Conservation (phyloP, 2,113 vertebrate species). For the Odontesthes bonariensis region DNA sequence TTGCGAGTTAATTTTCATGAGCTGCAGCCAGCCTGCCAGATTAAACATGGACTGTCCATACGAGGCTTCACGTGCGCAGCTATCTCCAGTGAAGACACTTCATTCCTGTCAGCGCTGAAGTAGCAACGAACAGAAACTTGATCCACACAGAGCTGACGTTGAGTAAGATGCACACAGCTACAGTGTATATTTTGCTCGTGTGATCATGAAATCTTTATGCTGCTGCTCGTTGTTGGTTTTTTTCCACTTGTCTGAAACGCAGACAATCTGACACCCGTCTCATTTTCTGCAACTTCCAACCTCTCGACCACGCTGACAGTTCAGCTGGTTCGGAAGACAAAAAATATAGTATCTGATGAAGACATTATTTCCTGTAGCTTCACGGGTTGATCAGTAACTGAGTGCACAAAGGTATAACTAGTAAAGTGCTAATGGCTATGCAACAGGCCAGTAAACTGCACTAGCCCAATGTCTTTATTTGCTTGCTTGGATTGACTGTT, state of each 20-base stretch:
- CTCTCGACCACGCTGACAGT: constrained; percentile 39
- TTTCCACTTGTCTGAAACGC: constrained; percentile 41
- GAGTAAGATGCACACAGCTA: background rate
- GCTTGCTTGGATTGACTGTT: constrained; percentile 24
- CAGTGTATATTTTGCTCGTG: background rate
- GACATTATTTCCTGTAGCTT: background rate
- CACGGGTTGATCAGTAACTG: background rate
- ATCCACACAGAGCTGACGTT: background rate
- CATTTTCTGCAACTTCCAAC: constrained; percentile 26
- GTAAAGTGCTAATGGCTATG: background rate
- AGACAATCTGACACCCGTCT: constrained; percentile 35
- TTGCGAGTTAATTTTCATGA: constrained; percentile 10
- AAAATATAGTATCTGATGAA: background rate
- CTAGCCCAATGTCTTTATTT: background rate
- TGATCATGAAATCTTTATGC: background rate
- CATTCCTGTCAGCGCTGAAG: background rate
- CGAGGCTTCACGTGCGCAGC: background rate
- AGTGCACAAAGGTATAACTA: constrained; percentile 8
- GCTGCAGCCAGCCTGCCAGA: background rate
- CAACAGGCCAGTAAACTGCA: background rate
- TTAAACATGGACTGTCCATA: background rate
- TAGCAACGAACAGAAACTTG: background rate
- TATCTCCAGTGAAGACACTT: background rate
- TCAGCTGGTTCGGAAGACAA: constrained; percentile 18
- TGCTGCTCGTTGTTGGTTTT: constrained; percentile 49